Evolutionary conservation across 2,797 vertebrate species (phyloP), one percentile per base, ranked within the genome.

Genomic region (Alfaro cultratus): DNA sequence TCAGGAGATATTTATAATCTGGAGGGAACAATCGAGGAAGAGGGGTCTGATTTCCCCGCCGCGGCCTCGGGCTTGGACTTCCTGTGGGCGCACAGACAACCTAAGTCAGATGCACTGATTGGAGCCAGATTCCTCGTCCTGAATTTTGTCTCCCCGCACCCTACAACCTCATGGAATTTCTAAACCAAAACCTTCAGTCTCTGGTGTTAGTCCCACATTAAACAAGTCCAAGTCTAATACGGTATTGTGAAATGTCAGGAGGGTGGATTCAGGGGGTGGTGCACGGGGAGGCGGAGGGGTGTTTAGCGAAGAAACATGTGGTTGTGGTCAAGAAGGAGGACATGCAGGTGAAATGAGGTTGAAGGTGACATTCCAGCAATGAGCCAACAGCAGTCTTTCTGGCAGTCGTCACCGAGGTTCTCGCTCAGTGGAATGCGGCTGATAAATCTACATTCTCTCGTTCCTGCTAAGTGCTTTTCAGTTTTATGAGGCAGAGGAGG

Each of bases 41-140:
- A 92, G 82, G 89, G 91, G 82, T 85, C 91, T 82, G 81, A 91
- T 90, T 91, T 91, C 88, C 88, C 87, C 5, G 34, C 81, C 47
- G 79, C 21, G 85, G 90, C 92, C 91, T 79, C 82, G 39, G 80
- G 86, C 84, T 85, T 34, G 77, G 83, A 86, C 88, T 90, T 94
- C 88, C 91, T 91, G 87, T 90, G 86, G 90, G 85, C 87, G 86
- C 89, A 85, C 84, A 91, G 85, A 91, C 87, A 82, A 85, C 88
- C 87, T 89, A 80, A 77, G 76, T 91, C 86, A 86, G 91, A 91
- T 90, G 85, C 76, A 1, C 75, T 93, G 89, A 94, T 93, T 93
- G 84, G 91, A 94, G 90, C 88, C 94, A 94, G 92, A 94, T 89
- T 80, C 87, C 90, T 88, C 88, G 87, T 92, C 86, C 89, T 80